Evolutionary conservation across 2,797 vertebrate species (phyloP).

Genomic region (Gallinago solitaria): DNA sequence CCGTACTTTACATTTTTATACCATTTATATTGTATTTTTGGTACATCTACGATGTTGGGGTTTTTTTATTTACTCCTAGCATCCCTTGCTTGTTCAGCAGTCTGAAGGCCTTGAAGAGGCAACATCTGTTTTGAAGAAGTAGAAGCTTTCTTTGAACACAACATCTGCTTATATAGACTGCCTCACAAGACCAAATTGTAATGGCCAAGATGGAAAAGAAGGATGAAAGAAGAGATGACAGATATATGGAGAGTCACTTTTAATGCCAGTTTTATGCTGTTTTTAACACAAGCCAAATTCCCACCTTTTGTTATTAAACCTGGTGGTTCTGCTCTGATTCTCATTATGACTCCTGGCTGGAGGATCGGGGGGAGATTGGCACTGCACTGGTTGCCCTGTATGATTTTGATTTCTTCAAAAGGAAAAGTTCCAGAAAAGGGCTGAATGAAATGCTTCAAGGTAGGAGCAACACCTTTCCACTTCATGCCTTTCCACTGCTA

Average conservation of each 20-base stretch:
- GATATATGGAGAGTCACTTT: not conserved
- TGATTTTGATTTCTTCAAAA: not conserved
- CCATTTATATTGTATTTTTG: accelerated
- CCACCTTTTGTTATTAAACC: not conserved
- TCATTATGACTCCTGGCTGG: not conserved
- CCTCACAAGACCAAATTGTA: not conserved
- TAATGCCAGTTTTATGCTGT: not conserved
- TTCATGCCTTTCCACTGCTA: not conserved
- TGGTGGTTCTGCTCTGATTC: not conserved
- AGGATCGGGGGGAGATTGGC: not conserved
- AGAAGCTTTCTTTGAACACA: not conserved
- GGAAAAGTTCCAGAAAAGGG: not conserved
- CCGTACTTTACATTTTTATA: not conserved
- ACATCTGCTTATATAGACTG: not conserved
- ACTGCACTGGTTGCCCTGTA: not conserved
- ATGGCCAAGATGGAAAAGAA: not conserved
- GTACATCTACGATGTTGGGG: not conserved
- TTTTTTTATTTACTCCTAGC: not conserved
- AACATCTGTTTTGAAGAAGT: not conserved
- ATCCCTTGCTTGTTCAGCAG: not conserved
- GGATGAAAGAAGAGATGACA: not conserved
- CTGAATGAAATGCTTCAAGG: not conserved
- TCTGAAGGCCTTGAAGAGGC: not conserved
- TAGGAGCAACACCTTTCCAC: not conserved
- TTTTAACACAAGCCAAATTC: not conserved